These are phyloP conservation scores for Apis cerana DNA, from an alignment of 1,140 invertebrate genomes.

Conservation along the genomic window DNA sequence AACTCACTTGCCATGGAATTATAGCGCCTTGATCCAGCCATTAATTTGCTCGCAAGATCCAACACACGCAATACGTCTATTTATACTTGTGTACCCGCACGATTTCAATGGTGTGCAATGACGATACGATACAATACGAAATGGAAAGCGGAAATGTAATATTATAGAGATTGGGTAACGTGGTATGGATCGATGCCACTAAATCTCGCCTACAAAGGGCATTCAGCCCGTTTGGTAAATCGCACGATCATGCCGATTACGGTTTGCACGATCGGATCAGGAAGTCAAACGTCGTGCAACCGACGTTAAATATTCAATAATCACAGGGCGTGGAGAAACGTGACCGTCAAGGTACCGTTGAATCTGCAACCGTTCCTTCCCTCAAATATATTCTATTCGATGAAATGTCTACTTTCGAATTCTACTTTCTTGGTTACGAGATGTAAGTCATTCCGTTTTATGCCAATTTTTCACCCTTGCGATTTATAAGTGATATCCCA, in stretches of 20 bases:
- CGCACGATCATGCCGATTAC: conserved; percentile 50
- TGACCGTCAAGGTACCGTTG: conserved; percentile 41
- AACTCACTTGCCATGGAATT: neutral
- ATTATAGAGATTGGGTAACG: conserved; percentile 29
- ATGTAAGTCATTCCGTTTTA: neutral
- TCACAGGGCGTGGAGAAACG: conserved; percentile 44
- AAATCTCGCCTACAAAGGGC: conserved; percentile 53
- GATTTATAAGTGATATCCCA: no score
- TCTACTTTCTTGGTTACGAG: neutral
- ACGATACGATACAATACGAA: neutral
- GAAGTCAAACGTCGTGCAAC: conserved; percentile 37
- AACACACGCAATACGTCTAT: neutral
- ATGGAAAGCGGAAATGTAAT: conserved; percentile 13
- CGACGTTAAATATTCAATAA: conserved; percentile 55
- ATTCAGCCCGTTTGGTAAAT: conserved; percentile 38
- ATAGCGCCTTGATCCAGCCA: neutral
- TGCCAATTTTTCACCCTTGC: neutral
- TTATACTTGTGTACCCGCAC: neutral
- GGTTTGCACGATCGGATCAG: conserved; percentile 14
- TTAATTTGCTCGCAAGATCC: neutral
- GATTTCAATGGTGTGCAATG: neutral
- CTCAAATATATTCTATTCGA: neutral
- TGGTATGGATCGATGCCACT: conserved; percentile 36
- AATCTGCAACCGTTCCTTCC: conserved; percentile 11
- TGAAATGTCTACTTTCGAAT: conserved; percentile 18